These are phyloP conservation scores for Anomalospiza imberbis DNA, from an alignment of 2,797 vertebrate species.

Conservation along the genomic window DNA sequence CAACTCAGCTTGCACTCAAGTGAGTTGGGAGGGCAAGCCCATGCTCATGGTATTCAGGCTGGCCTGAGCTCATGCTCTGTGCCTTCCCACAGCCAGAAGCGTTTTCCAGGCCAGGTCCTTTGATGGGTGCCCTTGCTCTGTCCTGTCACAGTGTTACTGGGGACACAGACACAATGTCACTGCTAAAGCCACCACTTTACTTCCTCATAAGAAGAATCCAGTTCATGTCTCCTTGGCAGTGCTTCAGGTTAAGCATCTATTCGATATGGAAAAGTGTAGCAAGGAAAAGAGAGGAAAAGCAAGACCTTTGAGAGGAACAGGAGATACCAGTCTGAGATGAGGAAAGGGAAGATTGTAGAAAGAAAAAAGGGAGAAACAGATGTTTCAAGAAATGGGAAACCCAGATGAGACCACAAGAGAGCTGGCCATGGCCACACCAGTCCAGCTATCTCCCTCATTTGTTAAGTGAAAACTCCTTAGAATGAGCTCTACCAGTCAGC, in stretches of 20 bases:
- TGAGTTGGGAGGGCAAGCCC: neutral
- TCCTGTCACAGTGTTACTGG: neutral
- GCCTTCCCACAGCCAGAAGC: neutral
- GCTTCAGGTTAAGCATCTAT: neutral
- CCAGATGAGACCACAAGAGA: neutral
- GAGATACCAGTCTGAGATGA: neutral
- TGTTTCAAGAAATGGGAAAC: neutral
- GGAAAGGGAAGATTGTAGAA: neutral
- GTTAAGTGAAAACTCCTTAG: neutral
- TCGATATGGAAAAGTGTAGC: neutral
- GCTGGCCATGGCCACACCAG: neutral
- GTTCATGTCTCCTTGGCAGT: neutral
- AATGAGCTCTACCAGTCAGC: neutral
- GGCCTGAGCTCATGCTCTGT: neutral
- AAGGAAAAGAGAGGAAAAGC: neutral
- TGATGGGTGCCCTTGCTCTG: neutral
- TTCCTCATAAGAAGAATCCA: neutral
- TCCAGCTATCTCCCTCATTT: neutral
- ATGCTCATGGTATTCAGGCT: rapidly evolving
- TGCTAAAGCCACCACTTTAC: neutral
- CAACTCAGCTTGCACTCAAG: rapidly evolving
- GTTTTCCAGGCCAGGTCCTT: neutral
- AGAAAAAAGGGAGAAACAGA: neutral
- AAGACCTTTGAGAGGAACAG: neutral
- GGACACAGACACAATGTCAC: neutral